Evolutionary conservation across 2,888 invertebrate species (phyloP), one percentile per base, ranked within the genome.

Genomic region (Dynastes hyllus): DNA sequence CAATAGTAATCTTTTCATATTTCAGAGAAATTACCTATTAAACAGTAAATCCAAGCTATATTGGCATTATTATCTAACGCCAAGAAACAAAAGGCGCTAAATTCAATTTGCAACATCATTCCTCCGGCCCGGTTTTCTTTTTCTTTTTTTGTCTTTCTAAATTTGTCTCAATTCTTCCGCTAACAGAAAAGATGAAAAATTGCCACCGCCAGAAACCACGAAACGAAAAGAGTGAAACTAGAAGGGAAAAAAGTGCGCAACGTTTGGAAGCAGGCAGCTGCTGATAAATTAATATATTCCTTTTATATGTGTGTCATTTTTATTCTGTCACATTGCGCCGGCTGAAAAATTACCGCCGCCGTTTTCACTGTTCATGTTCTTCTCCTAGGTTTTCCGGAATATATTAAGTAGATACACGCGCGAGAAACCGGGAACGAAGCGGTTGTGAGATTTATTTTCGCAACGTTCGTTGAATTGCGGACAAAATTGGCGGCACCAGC

Each of bases 241-340:
- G 50, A 71, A 71, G 37, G 37, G n/a, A 71, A 70, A 70, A 70
- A 70, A 53, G 13, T 53, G 69, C 58, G 55, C 55, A 71, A 58
- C 71, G 37, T 55, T 40, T 71, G 55, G 71, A 16, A 71, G 37
- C 71, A 71, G 71, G 71, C 71, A 32, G 40, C 58, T 55, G 55
- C 37, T 71, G 55, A 71, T 71, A 71, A 71, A 71, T 71, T 71
- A 71, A 71, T 71, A 71, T 71, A 71, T 71, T 71, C 71, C 71
- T 71, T 58, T 71, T 71, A 71, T 71, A 40, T 55, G 71, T 71
- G 71, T 58, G 55, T 71, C 71, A 71, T 71, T 71, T 71, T 58
- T 71, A 71, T 71, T 71, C 71, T 71, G 71, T 71, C 71, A 71
- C 71, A 71, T 53, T 55, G n/a, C 37, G 29, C 55, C 55, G 37